Base-by-base conservation (phyloP, 2,888 invertebrate species). In the Pristionchus entomophagus region DNA sequence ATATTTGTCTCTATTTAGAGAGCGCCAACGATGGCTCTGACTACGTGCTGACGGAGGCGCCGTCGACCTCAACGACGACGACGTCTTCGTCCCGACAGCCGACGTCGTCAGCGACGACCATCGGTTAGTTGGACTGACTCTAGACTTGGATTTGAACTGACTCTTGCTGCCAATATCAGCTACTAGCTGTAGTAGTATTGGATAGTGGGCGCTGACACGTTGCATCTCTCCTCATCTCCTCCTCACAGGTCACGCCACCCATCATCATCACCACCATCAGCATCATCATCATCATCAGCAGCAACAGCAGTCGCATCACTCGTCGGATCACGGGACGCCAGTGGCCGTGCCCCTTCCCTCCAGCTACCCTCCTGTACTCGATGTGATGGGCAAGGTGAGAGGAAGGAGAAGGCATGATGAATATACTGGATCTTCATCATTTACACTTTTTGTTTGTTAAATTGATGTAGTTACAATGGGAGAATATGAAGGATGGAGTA, bases 31-130 rank as follows among this genome's bases (percentile, higher is more conserved):
- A 56, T 69, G 38, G 38, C 3, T 8, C 62, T 26, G 83, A 83
- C 62, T 83, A 83, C 49, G 83, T 83, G 49, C 29, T 62, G 83
- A 83, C 83, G 17, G 59, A 59, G 41, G 29, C 62, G 32, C 26
- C 62, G 0, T 14, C 26, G 41, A 14, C 41, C 10, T 26, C 83
- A 17, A 14, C 38, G 69, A 22, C 12, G 17, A 22, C 38, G 6
- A 38, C 69, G 8, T n/a, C 19, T 8, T 69, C 69, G 8, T n/a
- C 19, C n/a, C 19, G 38, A 0, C 26, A n/a, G n/a, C 59, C 29
- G 22, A 29, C 17, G 32, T 22, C 35, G 65, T 14, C 32, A 29
- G 29, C 35, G 65, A 29, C 35, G 35, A 14, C 17, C 49, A 49
- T 49, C 49, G 17, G 17, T 49, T 8, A 49, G 17, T 49, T 8